Base-by-base conservation (phyloP, 1,140 invertebrate species). In the Leptinotarsa lineolata region DNA sequence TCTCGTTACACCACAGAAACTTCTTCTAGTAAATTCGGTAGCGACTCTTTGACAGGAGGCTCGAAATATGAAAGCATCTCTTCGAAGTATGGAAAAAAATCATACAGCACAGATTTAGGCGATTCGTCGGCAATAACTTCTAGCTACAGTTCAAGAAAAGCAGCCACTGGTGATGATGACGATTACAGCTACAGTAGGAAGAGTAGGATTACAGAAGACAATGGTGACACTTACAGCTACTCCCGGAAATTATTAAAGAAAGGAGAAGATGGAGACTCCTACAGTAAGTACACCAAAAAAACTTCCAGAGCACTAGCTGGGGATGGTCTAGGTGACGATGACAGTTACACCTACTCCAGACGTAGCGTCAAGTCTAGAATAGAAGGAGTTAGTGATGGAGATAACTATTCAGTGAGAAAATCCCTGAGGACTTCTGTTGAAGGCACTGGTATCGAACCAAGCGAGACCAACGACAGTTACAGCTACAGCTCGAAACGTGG, bases 31-130 rank as follows among this genome's bases (percentile, higher is more conserved):
- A 80, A 77, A 72, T 80, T 78, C 30, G 73, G 72, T 21, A 69
- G 72, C 30, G 78, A 81, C 13, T 74, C 74, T 20, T 65, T 74
- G 2, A 39, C 76, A 54, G 74, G 79, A 22, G 71, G 72, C 1
- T 78, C 76, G 12, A 81, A 78, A 71, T 82, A 82, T 44, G 80
- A 80, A 8, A 61, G 67, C 13, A n/a, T 78, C 16, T 73, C 79
- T 12, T 72, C 72, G 6, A 80, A 79, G 72, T 82, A 82, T 45
- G 72, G 72, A 5, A 75, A 65, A 4, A 70, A 67, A 15, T 70
- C 54, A 21, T 63, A 68, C 20, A 68, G 74, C 21, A 22, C 67
- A 6, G 76, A 76, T 46, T 66, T 72, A 6, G 74, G 63, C 15
- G 73, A 74, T 63, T 74, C 71, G 15, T 71, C 72, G 3, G 46